Base-by-base conservation (phyloP, 2,888 invertebrate genomes). In the Chymomyza caudatula region DNA sequence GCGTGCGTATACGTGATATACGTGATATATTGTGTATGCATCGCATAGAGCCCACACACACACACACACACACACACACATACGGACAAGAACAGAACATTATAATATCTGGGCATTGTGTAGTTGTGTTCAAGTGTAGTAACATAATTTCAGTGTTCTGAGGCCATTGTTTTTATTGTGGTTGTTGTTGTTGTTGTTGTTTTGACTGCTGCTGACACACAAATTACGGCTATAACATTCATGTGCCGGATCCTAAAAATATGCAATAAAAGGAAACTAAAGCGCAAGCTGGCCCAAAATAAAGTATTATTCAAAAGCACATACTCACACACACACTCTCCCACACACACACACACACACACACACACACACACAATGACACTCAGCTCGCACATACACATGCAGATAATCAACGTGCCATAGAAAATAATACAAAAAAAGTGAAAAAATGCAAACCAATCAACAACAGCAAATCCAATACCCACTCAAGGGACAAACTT, bases 391-490 rank as follows among this genome's bases (percentile, higher is more conserved):
- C 51, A 51, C 22, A 51, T 5, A 44, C 55, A 56, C 55, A n/a
- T 58, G 8, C 44, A 65, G 59, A 70, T 70, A 70, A 70, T 70
- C 70, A 70, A 70, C 62, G 70, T 59, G 15, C 56, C 69, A 69
- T 70, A 69, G 61, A 70, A 69, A 67, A 58, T 63, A 37, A 47
- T 47, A 47, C 47, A 47, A 13, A 47, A 47, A 47, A 47, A 44
- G 5, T 5, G 4, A 20, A 49, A 49, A 11, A 11, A 54, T 66
- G 77, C 83, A 82, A 80, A 73, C 74, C 80, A 80, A 80, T 80
- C 80, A 80, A 82, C 83, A 82, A 82, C 29, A 37, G 77, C 83
- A 76, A 82, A 79, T 79, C 76, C 77, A 79, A 82, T 82, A 74
- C 74, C 17, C 72, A 67, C 73, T 69, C 82, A 72, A 72, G 73